These are phyloP conservation scores for Mastacembelus armatus DNA, from an alignment of 2,797 vertebrate genomes.

Conservation along the genomic window DNA sequence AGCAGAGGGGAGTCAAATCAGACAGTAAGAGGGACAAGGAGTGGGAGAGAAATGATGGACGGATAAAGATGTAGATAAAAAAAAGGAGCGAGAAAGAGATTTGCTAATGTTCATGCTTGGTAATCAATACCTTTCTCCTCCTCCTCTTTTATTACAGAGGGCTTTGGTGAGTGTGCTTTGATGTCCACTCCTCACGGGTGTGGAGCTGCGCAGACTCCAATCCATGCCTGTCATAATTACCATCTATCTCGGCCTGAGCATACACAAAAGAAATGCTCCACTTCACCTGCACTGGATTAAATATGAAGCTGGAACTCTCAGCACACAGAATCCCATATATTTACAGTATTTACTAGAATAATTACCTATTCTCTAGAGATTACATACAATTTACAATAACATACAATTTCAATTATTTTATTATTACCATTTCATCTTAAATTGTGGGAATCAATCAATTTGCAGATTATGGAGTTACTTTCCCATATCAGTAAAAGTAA, in stretches of 20 bases:
- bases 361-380: slow-evolving; percentile 7
- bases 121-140: slow-evolving; percentile 78
- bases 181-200: slow-evolving; percentile 73
- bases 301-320: slow-evolving; percentile 28
- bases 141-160: slow-evolving; percentile 75
- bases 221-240: slow-evolving; percentile 74
- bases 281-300: slow-evolving; percentile 53
- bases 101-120: slow-evolving; percentile 77
- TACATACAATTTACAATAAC: background rate
- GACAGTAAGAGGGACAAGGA: slow-evolving; percentile 28
- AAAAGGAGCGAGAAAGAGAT: slow-evolving; percentile 71
- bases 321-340: slow-evolving; percentile 1
- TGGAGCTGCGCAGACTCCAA: slow-evolving; percentile 61
- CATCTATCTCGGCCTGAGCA: slow-evolving; percentile 48
- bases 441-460: too few species aligned
- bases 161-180: slow-evolving; percentile 73
- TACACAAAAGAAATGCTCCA: slow-evolving; percentile 48
- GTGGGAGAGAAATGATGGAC: slow-evolving; percentile 62
- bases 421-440: background rate
- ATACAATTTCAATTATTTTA: background rate
- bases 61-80: slow-evolving; percentile 64
- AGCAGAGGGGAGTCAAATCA: slow-evolving; percentile 58
- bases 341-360: slow-evolving; percentile 17
- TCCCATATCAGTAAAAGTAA: background rate
- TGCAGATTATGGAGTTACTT: too few species aligned